phyloP scores from a whole-genome alignment of 2,113 vertebrate species.

The Nesoenas mayeri region DNA sequence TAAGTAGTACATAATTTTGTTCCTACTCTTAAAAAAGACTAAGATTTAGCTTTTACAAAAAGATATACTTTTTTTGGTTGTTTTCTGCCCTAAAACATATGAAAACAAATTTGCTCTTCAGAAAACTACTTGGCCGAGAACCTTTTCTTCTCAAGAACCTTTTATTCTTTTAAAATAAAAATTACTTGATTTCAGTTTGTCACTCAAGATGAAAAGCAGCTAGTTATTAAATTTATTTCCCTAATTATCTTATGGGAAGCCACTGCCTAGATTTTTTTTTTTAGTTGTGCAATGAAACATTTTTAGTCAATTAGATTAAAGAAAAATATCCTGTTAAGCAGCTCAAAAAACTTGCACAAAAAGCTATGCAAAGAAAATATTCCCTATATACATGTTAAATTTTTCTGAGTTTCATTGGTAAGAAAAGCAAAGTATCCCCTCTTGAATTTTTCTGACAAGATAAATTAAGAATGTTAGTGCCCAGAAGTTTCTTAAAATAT shows the following conservation, averaged over 20 bases:
- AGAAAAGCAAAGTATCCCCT: neutral
- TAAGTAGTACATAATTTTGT: slow-evolving; percentile 74
- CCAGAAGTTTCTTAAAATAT: neutral
- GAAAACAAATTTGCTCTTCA: neutral
- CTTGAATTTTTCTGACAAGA: neutral
- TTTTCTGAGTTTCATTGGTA: neutral
- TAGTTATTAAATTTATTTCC: neutral
- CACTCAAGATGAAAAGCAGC: neutral
- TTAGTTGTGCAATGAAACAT: neutral
- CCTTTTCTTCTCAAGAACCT: neutral
- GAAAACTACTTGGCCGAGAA: neutral
- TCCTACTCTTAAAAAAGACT: slow-evolving; percentile 30
- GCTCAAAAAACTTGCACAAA: neutral
- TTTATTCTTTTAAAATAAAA: neutral
- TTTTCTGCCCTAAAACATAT: neutral
- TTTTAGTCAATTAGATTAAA: neutral
- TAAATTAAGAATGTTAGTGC: neutral
- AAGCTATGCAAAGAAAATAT: neutral
- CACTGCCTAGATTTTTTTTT: neutral
- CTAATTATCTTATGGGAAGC: neutral
- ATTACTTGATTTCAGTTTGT: neutral
- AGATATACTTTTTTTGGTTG: neutral
- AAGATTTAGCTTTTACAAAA: slow-evolving; percentile 3
- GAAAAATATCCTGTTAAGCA: neutral
- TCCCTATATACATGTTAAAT: neutral